A percentile compares a stretch with the other conserved stretches of the same genome.
phyloP scores from a whole-genome alignment of 1,140 invertebrate genomes.

The Heliconius himera region DNA sequence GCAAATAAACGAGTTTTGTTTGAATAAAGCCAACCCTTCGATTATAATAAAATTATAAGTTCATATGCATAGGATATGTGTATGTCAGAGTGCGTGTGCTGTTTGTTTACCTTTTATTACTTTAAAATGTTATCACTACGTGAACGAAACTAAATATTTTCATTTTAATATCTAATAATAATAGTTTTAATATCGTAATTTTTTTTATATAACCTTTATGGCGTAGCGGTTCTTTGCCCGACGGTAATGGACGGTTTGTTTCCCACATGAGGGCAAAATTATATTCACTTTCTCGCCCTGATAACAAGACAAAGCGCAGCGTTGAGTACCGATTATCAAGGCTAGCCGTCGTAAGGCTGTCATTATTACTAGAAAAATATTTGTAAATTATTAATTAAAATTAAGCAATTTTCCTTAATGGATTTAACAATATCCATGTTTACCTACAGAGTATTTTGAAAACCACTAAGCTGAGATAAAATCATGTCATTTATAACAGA shows the following conservation, averaged over 20 bases:
- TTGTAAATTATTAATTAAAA: too few species aligned
- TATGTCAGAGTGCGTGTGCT: slow-evolving; percentile 25
- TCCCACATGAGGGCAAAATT: too few species aligned
- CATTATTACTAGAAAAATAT: too few species aligned
- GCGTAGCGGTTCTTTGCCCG: too few species aligned
- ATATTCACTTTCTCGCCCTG: too few species aligned
- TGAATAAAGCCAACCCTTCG: slow-evolving; percentile 60
- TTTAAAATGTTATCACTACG: background rate
- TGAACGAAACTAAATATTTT: background rate
- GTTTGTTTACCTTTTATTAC: slow-evolving; percentile 21
- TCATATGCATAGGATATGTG: background rate
- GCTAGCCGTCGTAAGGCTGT: too few species aligned
- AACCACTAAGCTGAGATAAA: background rate
- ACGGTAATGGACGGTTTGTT: too few species aligned
- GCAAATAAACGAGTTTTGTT: slow-evolving; percentile 72
- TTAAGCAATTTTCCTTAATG: too few species aligned
- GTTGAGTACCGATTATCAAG: too few species aligned
- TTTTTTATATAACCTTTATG: too few species aligned
- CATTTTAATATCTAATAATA: background rate
- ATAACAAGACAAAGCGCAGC: too few species aligned
- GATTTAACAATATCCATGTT: background rate
- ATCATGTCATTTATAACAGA: background rate
- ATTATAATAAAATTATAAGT: slow-evolving; percentile 38
- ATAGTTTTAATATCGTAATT: background rate
- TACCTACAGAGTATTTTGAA: background rate